phyloP scores from a whole-genome alignment of 1,140 invertebrate genomes.

The Caenorhabditis remanei region DNA sequence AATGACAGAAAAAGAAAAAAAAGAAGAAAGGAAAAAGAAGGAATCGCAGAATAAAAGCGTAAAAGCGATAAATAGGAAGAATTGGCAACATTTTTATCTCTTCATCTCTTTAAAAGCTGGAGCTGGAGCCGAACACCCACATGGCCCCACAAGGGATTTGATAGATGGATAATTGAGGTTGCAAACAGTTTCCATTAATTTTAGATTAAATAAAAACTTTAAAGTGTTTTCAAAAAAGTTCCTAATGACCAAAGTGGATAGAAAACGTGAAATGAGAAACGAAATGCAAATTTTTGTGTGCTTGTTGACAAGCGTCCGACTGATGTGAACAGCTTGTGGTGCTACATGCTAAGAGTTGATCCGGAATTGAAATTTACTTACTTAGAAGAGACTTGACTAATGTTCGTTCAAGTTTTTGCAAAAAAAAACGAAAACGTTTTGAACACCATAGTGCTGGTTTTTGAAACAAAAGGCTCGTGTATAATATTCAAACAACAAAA shows the following conservation, averaged over 20 bases:
- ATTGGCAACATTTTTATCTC: conserved; percentile 49
- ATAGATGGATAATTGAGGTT: not conserved
- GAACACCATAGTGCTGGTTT: not conserved
- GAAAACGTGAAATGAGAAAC: conserved; percentile 3
- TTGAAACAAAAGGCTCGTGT: not conserved
- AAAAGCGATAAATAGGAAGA: not conserved
- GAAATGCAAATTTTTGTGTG: conserved; percentile 49
- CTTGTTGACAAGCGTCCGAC: conserved; percentile 23
- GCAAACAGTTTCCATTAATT: not conserved
- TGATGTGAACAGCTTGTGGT: conserved; percentile 23
- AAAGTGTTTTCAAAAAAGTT: not conserved
- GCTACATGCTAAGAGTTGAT: not conserved
- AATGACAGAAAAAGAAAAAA: not conserved
- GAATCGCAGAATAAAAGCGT: not conserved
- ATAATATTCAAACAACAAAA: conserved; percentile 35
- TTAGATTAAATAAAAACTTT: not conserved
- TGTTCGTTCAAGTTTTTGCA: not conserved
- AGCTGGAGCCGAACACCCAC: not conserved
- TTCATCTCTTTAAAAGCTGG: conserved; percentile 12
- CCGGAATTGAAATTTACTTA: conserved; percentile 40
- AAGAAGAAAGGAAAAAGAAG: not conserved
- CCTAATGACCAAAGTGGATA: not conserved
- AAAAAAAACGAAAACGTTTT: too few species aligned
- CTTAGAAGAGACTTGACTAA: too few species aligned
- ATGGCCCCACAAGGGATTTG: not conserved